Evolutionary conservation across 1,140 invertebrate genomes (phyloP), one percentile per base, ranked within the genome.

Genomic region (Anoplophora glabripennis): DNA sequence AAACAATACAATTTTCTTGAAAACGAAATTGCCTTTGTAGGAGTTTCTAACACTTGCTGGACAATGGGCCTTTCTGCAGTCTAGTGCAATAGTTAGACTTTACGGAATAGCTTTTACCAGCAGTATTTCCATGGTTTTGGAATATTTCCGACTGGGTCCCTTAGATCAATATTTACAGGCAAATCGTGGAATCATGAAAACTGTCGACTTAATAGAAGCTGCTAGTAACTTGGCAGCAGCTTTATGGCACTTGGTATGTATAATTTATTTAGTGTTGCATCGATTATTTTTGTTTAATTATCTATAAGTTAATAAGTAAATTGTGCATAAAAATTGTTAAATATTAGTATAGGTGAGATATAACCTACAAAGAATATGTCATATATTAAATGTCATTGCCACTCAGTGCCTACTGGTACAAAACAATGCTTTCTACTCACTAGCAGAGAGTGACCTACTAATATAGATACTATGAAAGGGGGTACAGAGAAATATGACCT

Each of bases 71-170:
- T 84, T 86, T 58, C 79, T 93, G 47, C 83, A 86, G 65, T 89
- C 88, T 8, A 83, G 82, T 45, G 81, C 87, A 5, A 80, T 93
- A 65, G 85, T 93, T 3, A 80, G 85, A 67, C 74, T 92, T 11
- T 88, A 87, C 70, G 92, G 92, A 0, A 78, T 94, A 15, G 89
- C 89, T 0, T 76, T 93, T 12, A 80, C 61, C 7, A 83, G 53
- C 85, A 87, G 66, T 1, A 83, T 90, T n/a, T 85, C 90, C 10
- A 83, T 94, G 78, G 82, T 94, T 9, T 78, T 90, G 63, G 93
- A 96, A 77, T 87, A 88, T 72, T 79, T 92, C 34, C 84, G 84
- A 33, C 78, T 86, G 15, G 92, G 92, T 42, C 84, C 88, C 0
- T 78, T 96, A 1, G 89, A 94, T 71, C 74, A 78, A 49, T 94